Evolutionary conservation across 2,113 vertebrate species (phyloP).

Genomic region (Pseudopipra pipra): DNA sequence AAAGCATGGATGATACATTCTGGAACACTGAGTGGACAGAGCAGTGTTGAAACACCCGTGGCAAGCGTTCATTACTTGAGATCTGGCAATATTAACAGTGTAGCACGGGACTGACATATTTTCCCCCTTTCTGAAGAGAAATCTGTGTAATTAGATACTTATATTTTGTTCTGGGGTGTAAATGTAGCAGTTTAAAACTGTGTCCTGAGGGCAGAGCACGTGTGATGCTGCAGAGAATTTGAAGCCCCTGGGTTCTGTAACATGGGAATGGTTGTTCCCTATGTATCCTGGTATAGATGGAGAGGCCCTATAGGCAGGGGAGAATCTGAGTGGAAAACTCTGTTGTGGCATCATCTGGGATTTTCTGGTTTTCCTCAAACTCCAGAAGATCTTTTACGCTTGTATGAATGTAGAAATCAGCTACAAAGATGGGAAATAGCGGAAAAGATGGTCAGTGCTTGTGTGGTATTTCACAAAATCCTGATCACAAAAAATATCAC

Average conservation of each 20-base stretch:
- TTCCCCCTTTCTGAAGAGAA: background rate
- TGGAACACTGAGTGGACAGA: background rate
- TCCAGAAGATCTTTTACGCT: background rate
- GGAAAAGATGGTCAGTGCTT: background rate
- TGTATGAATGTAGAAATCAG: background rate
- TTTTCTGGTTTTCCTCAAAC: background rate
- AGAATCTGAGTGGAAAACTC: background rate
- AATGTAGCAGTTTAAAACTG: background rate
- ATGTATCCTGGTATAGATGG: background rate
- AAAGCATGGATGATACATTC: constrained; percentile 11
- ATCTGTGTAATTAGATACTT: background rate
- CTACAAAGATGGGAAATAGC: background rate
- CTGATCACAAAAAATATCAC: background rate
- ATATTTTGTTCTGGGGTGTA: constrained; percentile 1
- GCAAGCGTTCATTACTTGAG: constrained; percentile 20
- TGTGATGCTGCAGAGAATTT: background rate
- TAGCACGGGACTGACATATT: background rate
- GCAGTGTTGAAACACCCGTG: background rate
- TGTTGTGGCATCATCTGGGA: background rate
- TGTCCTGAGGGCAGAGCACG: background rate
- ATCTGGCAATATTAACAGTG: background rate
- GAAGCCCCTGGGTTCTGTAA: background rate
- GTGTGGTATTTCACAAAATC: background rate
- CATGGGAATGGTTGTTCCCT: background rate
- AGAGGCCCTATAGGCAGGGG: background rate